A percentile compares a stretch with the other conserved stretches of the same genome.
Evolutionary conservation across 2,113 vertebrate genomes (phyloP).

Genomic region (Heterotis niloticus): DNA sequence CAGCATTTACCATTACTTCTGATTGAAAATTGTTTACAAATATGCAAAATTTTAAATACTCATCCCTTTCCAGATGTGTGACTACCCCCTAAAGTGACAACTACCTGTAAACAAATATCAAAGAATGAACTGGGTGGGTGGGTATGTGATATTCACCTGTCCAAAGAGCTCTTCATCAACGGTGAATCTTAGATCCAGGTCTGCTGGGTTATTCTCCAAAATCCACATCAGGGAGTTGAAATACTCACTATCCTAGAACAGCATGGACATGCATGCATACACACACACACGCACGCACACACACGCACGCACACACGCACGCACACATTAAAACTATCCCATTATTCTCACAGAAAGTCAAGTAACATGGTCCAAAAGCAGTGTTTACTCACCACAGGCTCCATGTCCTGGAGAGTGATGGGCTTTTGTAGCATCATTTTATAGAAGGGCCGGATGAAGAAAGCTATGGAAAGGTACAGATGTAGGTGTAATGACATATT

Average conservation of each 20-base stretch:
- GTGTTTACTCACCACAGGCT: conserved; percentile 85
- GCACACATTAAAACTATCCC: background rate
- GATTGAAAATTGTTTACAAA: too few species aligned
- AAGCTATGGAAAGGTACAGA: conserved; percentile 66
- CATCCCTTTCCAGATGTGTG: too few species aligned
- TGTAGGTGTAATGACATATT: background rate
- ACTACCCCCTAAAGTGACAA: too few species aligned
- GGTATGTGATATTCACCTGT: conserved; percentile 69
- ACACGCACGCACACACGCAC: background rate
- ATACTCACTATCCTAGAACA: conserved; percentile 86
- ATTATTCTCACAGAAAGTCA: too few species aligned
- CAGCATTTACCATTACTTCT: too few species aligned
- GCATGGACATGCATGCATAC: background rate
- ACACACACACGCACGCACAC: background rate
- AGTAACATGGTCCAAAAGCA: background rate
- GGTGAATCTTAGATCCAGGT: conserved; percentile 88
- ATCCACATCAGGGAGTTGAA: conserved; percentile 96
- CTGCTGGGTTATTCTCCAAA: conserved; percentile 90
- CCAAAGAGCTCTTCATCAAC: conserved; percentile 97
- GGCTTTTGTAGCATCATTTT: conserved; percentile 98
- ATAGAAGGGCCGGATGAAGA: conserved; percentile 97
- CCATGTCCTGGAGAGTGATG: conserved; percentile 92
- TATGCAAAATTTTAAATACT: too few species aligned
- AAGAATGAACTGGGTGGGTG: background rate
- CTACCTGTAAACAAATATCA: background rate